Base-by-base conservation (phyloP, 2,113 vertebrate species). In the Microtus richardsoni region DNA sequence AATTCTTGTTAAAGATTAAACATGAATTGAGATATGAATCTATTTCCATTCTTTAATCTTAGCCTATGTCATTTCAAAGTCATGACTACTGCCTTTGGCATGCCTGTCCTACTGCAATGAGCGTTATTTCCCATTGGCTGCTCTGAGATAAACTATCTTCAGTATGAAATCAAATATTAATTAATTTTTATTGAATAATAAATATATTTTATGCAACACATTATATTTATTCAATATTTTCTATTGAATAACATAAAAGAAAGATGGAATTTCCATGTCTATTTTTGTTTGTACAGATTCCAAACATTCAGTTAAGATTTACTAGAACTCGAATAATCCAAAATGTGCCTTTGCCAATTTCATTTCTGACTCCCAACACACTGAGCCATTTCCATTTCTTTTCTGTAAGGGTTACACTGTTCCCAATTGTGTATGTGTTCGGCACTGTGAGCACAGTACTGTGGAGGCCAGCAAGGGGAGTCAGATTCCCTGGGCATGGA, bases 1-100 rank as follows among this genome's bases (percentile, higher is more conserved):
- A 19, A 93, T 71, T 80, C 44, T 36, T 74, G n/a, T 89, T 52
- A 71, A 80, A 94, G 26, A 83, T 26, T 88, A 79, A 92, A 75
- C 22, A 75, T 33, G 36, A 89, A n/a, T 28, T 17, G 33, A 91
- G n/a, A 84, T 66, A 36, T 47, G 47, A 47, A 41, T 87, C 70
- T 91, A 39, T 24, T 86, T 26, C 36, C 9, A 49, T 28, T n/a
- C 39, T 30, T 84, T 95, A n/a, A 74, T 21, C 52, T 94, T 41
- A 60, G 74, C 21, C 54, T 79, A 9, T 44, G 62, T 89, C 66
- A 77, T 75, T 84, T 93, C 91, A 85, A 74, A 82, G 82, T 71
- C 71, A 82, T n/a, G 47, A 36, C 19, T 36, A 54, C 44, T 33
- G 85, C 74, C 52, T 83, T 66, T 39, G 60, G 22, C 19, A 5